Base-by-base conservation (phyloP, 2,888 invertebrate genomes). In the Xylophagus ater region DNA sequence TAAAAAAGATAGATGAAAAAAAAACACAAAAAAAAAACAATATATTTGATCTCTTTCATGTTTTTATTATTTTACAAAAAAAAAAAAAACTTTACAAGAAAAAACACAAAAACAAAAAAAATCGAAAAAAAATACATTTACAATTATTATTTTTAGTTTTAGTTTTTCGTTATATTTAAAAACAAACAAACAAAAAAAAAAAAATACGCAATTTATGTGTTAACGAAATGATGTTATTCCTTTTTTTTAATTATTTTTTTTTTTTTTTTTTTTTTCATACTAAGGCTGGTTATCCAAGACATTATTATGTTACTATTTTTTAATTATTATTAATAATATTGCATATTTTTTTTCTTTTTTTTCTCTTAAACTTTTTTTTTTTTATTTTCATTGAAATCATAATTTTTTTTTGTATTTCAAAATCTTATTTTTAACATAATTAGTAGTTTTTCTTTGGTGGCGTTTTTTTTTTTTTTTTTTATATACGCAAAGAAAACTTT, bases 231-330 rank as follows among this genome's bases (percentile, higher is more conserved):
- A 23, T 49, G 47, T 41, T 34, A 39, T 45, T 42, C 46, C 47
- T 47, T 43, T 44, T 49, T 48, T 49, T 47, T 49, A 41, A 47
- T 45, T 29, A 35, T 17, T 46, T 47, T 43, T 47, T 43, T 47
- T 47, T 48, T 43, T 48, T 43, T 42, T 46, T 45, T 46, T 45
- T 42, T 34, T 40, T 50, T 47, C 52, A 53, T 60, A 30, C 14
- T 57, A 62, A 63, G 62, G 64, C 64, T 63, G 62, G 62, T 60
- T 58, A 59, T 62, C 61, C 62, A 62, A 62, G 62, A 62, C 62
- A 62, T 63, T 62, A 62, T 62, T 47, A 50, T 34, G 41, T 45
- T 47, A 47, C 43, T 47, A 43, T 40, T 43, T n/a, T n/a, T 41
- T 46, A 42, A 44, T 44, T 45, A 40, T 41, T 37, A 44, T 21